Evolutionary conservation across 1,140 invertebrate genomes (phyloP), one percentile per base, ranked within the genome.

Genomic region (Caenorhabditis inopinata): DNA sequence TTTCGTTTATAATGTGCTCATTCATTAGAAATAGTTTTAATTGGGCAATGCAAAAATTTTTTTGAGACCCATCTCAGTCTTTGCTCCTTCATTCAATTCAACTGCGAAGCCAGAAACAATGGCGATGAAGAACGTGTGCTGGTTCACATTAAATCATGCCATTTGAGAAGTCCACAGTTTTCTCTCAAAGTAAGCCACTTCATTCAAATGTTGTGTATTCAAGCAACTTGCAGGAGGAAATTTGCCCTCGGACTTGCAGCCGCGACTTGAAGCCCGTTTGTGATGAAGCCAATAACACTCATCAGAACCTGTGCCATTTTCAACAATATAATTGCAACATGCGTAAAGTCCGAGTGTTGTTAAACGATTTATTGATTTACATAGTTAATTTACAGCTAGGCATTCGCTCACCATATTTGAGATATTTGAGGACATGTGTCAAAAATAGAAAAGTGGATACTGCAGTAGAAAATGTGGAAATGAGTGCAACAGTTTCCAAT

Each of bases 281-380:
- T 29, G 80, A 81, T 77, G 76, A 77, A 62, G 74, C 58, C 32
- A 74, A 74, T 35, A 76, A 62, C 21, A 81, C 80, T 45, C 80
- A 81, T 53, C 80, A 48, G 27, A 81, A 81, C 80, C 53, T 81
- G 38, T 81, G 80, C 53, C 49, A 46, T 21, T 81, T 81, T 38
- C 80, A 81, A 78, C 48, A 73, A 49, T 53, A 78, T 25, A 77
- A 81, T 74, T 80, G 78, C 78, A 80, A 80, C 25, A 62, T 74
- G 27, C 32, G 78, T 21, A 80, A 80, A 46, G 46, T 74, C 14
- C 23, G 25, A 62, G 32, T 49, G 38, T 23, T 74, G 23, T 62
- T 27, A 18, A n/a, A 27, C 62, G 18, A 3, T 38, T 14, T 3
- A 29, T 25, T 27, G n/a, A 42, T 27, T 78, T 16, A 42, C 38